A percentile compares a stretch with the other conserved stretches of the same genome.
Conservation (phyloP, 2,888 invertebrate species). For the Boloria euphrosyne region DNA sequence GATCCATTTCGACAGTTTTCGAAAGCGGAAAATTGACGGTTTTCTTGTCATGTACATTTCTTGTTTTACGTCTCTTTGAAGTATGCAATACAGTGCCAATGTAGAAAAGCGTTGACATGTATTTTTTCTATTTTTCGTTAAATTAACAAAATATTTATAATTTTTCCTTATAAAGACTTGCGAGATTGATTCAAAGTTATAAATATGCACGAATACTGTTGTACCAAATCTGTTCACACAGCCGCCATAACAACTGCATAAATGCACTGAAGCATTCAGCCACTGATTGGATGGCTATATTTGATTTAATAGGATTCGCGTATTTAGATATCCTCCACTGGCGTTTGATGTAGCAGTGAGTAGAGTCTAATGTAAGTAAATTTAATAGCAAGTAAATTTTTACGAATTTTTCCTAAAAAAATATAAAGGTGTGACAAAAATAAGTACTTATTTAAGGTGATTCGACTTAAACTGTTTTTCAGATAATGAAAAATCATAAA, state of each 20-base stretch:
- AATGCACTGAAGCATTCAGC: slow-evolving; percentile 55
- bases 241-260: slow-evolving; percentile 58
- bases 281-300: slow-evolving; percentile 74
- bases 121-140: neutral
- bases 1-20: slow-evolving; percentile 69
- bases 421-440: no score
- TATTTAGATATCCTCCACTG: slow-evolving; percentile 58
- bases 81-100: no score
- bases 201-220: slow-evolving; percentile 21
- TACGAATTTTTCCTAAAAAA: neutral
- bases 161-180: no score
- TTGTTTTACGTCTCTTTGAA: neutral
- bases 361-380: slow-evolving; percentile 13
- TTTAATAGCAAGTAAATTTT: slow-evolving; percentile 5
- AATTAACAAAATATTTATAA: neutral
- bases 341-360: slow-evolving; percentile 37
- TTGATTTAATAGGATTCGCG: slow-evolving; percentile 62
- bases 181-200: slow-evolving; percentile 14
- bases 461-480: no score
- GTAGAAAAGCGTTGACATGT: neutral
- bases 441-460: no score
- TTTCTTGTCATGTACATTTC: slow-evolving; percentile 4
- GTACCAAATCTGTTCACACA: slow-evolving; percentile 31
- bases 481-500: no score
- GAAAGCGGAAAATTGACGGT: slow-evolving; percentile 37